These are phyloP conservation scores for Helleia helle DNA, from an alignment of 2,888 invertebrate genomes.

Conservation along the genomic window DNA sequence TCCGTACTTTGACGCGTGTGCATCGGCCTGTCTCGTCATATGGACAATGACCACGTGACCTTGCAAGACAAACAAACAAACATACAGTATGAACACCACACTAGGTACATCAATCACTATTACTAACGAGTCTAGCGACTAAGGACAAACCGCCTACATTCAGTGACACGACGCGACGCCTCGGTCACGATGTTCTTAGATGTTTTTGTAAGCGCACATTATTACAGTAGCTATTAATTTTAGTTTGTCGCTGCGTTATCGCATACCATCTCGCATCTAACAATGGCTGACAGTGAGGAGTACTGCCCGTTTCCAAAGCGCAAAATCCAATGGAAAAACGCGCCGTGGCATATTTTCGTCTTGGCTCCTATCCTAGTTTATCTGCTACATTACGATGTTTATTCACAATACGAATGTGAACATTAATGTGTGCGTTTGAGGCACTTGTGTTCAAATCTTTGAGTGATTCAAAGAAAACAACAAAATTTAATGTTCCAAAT, in stretches of 20 bases:
- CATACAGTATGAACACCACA: constrained; percentile 37
- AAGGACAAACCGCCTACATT: constrained; percentile 13
- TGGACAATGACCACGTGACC: constrained; percentile 52
- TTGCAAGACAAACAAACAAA: constrained; percentile 54
- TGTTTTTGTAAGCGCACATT: too few relatives aligned
- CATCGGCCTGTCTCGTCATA: constrained; percentile 59
- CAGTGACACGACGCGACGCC: background rate
- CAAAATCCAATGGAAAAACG: constrained; percentile 72
- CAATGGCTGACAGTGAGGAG: constrained; percentile 48
- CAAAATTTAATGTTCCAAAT: constrained; percentile 20
- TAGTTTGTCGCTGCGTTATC: constrained; percentile 30
- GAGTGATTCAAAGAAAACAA: constrained; percentile 19
- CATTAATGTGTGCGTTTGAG: constrained; percentile 66
- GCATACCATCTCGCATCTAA: constrained; percentile 44
- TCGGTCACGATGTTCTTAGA: constrained; percentile 5
- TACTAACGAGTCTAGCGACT: constrained; percentile 14
- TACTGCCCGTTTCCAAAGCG: constrained; percentile 67
- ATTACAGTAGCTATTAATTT: constrained; percentile 13
- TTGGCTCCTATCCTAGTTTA: constrained; percentile 74
- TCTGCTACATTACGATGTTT: constrained; percentile 75
- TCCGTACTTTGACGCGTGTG: constrained; percentile 58
- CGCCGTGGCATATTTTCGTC: constrained; percentile 73
- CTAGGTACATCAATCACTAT: constrained; percentile 39
- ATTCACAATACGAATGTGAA: constrained; percentile 72
- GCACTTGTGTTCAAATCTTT: constrained; percentile 51